A percentile compares a stretch with the other conserved stretches of the same genome.
Evolutionary conservation across 2,888 invertebrate genomes (phyloP).

Genomic region (Drosophila histrio): DNA sequence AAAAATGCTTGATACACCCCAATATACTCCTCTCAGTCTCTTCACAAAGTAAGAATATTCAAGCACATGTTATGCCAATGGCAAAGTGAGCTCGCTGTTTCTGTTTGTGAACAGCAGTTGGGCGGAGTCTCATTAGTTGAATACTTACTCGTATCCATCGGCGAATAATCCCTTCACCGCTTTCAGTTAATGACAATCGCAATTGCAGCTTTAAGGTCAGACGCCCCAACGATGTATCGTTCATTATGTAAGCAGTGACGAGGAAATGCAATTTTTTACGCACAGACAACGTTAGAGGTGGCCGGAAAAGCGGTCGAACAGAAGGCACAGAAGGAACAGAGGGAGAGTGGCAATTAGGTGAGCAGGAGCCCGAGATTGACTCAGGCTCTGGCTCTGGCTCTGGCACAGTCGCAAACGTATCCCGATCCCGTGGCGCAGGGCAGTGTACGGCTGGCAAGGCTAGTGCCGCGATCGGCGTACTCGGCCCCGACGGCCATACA

Average conservation of each 20-base stretch:
- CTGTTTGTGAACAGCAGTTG: slow-evolving; percentile 31
- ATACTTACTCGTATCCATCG: slow-evolving; percentile 5
- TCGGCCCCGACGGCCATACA: slow-evolving; percentile 49
- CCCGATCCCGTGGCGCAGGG: slow-evolving; percentile 40
- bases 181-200: slow-evolving; percentile 46
- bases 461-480: slow-evolving; percentile 73
- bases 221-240: slow-evolving; percentile 11
- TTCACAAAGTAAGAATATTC: slow-evolving; percentile 12
- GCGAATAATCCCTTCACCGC: slow-evolving; percentile 36
- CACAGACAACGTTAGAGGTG: slow-evolving; percentile 19
- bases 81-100: neutral
- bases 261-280: slow-evolving; percentile 52
- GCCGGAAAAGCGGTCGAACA: neutral
- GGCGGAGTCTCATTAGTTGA: slow-evolving; percentile 39
- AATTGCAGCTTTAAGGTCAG: slow-evolving; percentile 39
- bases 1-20: slow-evolving; percentile 26
- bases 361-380: slow-evolving; percentile 28
- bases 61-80: slow-evolving; percentile 8
- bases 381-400: slow-evolving; percentile 35
- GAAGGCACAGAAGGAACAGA: neutral
- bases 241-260: slow-evolving; percentile 50
- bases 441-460: slow-evolving; percentile 58
- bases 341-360: neutral
- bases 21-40: neutral
- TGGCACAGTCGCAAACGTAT: slow-evolving; percentile 31